These are phyloP conservation scores for Ptychodera flava DNA, from an alignment of 35 echinoderm and acorn worm genomes.

Conservation along the genomic window DNA sequence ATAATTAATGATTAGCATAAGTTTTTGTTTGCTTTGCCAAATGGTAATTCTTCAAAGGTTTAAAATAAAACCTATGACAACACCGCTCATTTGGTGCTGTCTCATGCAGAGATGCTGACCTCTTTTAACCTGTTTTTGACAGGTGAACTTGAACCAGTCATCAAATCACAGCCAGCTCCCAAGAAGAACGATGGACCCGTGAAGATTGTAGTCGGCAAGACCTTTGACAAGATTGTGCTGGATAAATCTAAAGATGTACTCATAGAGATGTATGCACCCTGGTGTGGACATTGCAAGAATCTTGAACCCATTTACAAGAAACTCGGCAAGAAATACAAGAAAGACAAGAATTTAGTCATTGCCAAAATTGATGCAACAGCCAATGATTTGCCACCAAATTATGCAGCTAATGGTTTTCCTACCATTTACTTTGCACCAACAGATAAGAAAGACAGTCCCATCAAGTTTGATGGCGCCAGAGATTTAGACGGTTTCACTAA, in stretches of 20 bases:
- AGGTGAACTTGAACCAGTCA: conserved; percentile 79
- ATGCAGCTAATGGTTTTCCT: conserved; percentile 43
- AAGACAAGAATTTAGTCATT: conserved; percentile 61
- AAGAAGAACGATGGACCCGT: conserved; percentile 81
- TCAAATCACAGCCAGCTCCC: conserved; percentile 88
- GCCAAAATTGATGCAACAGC: conserved; percentile 97
- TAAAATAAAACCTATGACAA: too few relatives aligned
- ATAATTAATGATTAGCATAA: too few relatives aligned
- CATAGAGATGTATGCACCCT: conserved; percentile 90
- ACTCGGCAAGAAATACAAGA: conserved; percentile 94
- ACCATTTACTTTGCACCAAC: conserved; percentile 89
- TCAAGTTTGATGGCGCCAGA: conserved; percentile 68
- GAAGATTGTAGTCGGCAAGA: conserved; percentile 75
- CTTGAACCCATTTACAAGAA: conserved; percentile 92
- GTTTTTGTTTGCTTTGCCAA: too few relatives aligned
- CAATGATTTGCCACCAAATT: conserved; percentile 65
- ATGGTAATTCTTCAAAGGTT: too few relatives aligned
- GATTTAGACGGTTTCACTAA: conserved; percentile 59
- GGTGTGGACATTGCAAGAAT: conserved; percentile 98
- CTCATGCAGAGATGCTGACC: too few relatives aligned
- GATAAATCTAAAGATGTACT: conserved; percentile 74
- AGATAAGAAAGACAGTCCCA: conserved; percentile 57
- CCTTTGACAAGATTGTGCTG: conserved; percentile 77
- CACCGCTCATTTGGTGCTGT: too few relatives aligned
- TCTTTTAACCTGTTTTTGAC: too few relatives aligned